These are phyloP conservation scores for Rousettus madagascariensis DNA, from an alignment of 2,797 vertebrate species.

Conservation along the genomic window DNA sequence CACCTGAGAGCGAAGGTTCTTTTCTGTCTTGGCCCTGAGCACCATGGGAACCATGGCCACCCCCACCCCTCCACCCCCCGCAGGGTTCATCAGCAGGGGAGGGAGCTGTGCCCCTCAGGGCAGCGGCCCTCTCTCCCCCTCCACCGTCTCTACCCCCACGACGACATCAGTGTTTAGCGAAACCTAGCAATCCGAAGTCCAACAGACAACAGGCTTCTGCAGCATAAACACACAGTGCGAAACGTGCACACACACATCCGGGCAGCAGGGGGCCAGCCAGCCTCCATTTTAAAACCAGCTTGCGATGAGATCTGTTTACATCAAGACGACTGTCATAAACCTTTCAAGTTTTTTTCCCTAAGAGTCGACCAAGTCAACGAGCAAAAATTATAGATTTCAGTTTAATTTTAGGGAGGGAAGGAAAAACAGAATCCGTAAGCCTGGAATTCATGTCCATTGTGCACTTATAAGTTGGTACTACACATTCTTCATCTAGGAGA, in stretches of 20 bases:
- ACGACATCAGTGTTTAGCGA: not conserved
- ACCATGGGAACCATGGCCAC: not conserved
- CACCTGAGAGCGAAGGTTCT: not conserved
- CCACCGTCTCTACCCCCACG: not conserved
- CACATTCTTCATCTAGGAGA: not conserved
- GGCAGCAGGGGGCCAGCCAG: not conserved
- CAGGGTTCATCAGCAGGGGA: not conserved
- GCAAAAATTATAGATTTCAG: not conserved
- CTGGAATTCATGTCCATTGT: not conserved
- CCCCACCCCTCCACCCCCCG: not conserved
- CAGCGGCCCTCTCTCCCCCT: not conserved
- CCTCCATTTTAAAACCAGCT: not conserved
- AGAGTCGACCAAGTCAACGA: not conserved
- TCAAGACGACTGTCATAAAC: not conserved
- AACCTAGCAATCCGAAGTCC: not conserved
- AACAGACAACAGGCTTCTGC: not conserved
- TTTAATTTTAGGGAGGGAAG: not conserved
- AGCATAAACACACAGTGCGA: not conserved
- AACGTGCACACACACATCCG: not conserved
- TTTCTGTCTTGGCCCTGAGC: not conserved
- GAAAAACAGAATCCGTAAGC: slow-evolving; percentile 23
- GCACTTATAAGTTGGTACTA: not conserved
- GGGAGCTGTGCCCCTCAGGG: not conserved
- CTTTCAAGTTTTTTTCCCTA: not conserved
- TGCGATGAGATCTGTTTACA: not conserved